A percentile compares a stretch with the other conserved stretches of the same genome.
These are phyloP conservation scores for Cephus spinipes DNA, from an alignment of 2,888 invertebrate species.

Conservation along the genomic window DNA sequence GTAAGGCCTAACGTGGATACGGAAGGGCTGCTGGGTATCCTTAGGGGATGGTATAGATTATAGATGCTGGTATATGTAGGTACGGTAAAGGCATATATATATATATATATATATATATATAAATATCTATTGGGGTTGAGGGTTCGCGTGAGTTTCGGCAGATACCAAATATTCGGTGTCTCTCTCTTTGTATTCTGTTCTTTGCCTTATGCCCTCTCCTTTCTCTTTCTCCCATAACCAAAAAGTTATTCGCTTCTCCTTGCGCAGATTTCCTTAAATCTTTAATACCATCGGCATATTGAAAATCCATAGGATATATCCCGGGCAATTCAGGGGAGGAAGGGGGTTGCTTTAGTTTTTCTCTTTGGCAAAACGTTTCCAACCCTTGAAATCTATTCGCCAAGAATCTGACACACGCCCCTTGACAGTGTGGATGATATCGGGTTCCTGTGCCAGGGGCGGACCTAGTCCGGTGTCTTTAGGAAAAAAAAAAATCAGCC, in stretches of 20 bases:
- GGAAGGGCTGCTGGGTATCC: neutral
- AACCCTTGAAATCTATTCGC: neutral
- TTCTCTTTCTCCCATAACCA: neutral
- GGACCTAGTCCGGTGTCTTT: neutral
- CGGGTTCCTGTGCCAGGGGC: neutral
- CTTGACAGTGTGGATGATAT: neutral
- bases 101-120: neutral
- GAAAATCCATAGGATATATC: neutral
- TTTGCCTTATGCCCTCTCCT: neutral
- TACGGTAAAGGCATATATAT: neutral
- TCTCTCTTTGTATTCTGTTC: neutral
- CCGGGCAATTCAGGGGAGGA: neutral
- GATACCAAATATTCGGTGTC: neutral
- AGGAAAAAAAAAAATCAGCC: neutral
- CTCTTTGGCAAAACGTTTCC: neutral
- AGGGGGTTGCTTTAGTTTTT: neutral
- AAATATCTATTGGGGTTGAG: neutral
- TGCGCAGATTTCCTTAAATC: neutral
- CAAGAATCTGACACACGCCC: neutral
- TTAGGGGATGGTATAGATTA: neutral
- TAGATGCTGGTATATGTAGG: neutral
- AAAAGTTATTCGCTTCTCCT: neutral
- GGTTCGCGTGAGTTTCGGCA: neutral
- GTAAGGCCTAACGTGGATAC: neutral
- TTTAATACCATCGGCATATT: neutral